A percentile compares a stretch with the other conserved stretches of the same genome.
Evolutionary conservation across 2,888 invertebrate species (phyloP).

Genomic region (Macaria liturata): DNA sequence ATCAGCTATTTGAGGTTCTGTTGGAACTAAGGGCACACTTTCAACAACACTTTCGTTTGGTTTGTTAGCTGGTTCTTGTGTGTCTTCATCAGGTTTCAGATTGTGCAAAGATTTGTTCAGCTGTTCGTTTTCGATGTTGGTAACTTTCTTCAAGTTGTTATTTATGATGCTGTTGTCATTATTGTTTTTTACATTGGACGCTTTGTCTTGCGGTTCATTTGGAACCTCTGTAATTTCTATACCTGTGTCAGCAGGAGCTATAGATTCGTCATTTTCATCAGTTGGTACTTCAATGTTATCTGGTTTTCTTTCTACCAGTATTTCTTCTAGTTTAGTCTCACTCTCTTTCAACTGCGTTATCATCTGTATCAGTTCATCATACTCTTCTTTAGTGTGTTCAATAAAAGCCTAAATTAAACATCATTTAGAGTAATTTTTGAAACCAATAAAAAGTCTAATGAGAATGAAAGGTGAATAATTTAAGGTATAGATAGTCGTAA

Average conservation of each 20-base stretch:
- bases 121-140: constrained; percentile 76
- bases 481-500: too few species aligned
- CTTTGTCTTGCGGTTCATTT: constrained; percentile 42
- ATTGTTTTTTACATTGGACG: constrained; percentile 49
- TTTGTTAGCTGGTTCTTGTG: constrained; percentile 39
- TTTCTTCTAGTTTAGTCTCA: constrained; percentile 85
- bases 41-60: constrained; percentile 35
- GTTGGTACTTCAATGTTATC: constrained; percentile 66
- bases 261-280: constrained; percentile 46
- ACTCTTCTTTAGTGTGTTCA: constrained; percentile 79
- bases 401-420: constrained; percentile 76
- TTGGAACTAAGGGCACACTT: constrained; percentile 18
- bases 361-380: constrained; percentile 86
- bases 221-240: constrained; percentile 35
- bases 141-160: constrained; percentile 71
- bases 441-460: neutral
- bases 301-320: constrained; percentile 68
- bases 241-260: constrained; percentile 34
- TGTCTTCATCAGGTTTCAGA: constrained; percentile 49
- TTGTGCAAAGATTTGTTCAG: constrained; percentile 66
- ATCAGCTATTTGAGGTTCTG: constrained; percentile 15
- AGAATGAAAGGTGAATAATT: too few species aligned
- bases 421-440: constrained; percentile 41
- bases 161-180: constrained; percentile 49
- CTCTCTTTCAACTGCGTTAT: constrained; percentile 87